Conservation (phyloP, 2,113 vertebrate species). For the Gallinago media region DNA sequence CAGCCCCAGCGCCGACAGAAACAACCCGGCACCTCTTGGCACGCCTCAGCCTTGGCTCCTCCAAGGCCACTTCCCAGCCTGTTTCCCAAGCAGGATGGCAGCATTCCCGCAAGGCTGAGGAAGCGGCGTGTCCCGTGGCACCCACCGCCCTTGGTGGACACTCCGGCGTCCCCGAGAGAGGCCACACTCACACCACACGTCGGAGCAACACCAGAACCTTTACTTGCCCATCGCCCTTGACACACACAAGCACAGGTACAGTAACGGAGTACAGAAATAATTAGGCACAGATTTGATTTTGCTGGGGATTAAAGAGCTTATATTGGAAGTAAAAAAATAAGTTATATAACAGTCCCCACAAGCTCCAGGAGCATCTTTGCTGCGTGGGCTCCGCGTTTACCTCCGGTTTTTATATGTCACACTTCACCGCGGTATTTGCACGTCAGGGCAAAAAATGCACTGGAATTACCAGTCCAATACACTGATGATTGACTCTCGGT, state of each 20-base stretch:
- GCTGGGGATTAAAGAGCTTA: background rate
- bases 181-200: background rate
- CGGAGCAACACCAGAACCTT: background rate
- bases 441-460: background rate
- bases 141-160: too few species aligned
- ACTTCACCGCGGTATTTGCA: background rate
- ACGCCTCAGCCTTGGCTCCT: background rate
- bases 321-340: constrained; percentile 1
- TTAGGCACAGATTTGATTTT: background rate
- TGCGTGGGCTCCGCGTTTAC: constrained; percentile 25
- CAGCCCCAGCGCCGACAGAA: background rate
- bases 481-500: background rate
- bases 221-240: background rate
- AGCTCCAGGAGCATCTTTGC: background rate
- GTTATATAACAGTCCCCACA: constrained; percentile 27
- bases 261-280: background rate
- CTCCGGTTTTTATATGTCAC: background rate
- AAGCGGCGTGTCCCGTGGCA: accelerated
- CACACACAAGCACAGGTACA: background rate
- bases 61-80: background rate
- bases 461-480: background rate
- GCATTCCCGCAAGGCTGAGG: background rate
- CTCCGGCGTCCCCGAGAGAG: accelerated
- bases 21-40: accelerated
- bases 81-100: background rate